These are phyloP conservation scores for Rhopalosiphum nymphaeae DNA, from an alignment of 2,888 invertebrate genomes.

Conservation along the genomic window DNA sequence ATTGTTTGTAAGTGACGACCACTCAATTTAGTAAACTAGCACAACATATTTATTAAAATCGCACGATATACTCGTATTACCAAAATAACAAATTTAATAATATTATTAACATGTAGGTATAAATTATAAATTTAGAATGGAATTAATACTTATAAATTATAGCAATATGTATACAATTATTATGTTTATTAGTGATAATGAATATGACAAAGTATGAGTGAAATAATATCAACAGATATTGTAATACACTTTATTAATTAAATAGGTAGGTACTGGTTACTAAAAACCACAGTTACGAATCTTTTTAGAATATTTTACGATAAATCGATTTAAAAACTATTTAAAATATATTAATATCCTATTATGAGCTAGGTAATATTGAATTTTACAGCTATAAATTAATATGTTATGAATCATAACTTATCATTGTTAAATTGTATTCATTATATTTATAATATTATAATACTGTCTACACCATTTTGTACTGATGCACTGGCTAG, in stretches of 20 bases:
- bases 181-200: neutral
- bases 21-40: neutral
- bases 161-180: neutral
- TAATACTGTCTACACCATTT: neutral
- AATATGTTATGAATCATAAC: neutral
- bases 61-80: neutral
- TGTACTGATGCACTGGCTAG: neutral
- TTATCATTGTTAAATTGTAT: neutral
- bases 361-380: neutral
- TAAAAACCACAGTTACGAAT: neutral
- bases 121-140: neutral
- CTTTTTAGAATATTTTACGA: neutral
- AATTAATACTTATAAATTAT: neutral
- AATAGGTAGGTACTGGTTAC: neutral
- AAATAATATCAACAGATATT: neutral
- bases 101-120: neutral
- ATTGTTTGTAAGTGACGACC: neutral
- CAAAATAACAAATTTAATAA: neutral
- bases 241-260: neutral
- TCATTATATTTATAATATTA: neutral
- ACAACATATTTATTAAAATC: neutral
- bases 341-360: constrained; percentile 24
- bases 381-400: constrained; percentile 10
- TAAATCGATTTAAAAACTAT: neutral
- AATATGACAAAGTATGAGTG: neutral